These are phyloP conservation scores for Adelognathus sp. DNA, from an alignment of 2,888 invertebrate species.

Conservation along the genomic window DNA sequence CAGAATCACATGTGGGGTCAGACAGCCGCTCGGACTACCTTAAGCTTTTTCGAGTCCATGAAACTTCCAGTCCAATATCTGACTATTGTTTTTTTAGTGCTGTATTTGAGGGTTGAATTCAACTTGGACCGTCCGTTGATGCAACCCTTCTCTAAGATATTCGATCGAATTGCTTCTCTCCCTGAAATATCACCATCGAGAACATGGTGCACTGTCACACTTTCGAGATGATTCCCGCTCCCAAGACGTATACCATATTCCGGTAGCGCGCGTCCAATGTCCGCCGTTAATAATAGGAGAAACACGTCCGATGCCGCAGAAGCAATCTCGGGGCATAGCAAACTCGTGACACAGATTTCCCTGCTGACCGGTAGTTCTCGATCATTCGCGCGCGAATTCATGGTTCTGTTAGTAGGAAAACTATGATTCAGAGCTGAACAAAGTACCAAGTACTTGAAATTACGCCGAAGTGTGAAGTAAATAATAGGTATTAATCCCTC, in stretches of 20 bases:
- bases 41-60: too few relatives aligned
- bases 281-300: constrained; percentile 5
- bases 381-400: not conserved
- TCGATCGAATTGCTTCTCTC: too few relatives aligned
- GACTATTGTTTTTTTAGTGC: too few relatives aligned
- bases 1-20: too few relatives aligned
- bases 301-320: not conserved
- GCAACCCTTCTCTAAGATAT: too few relatives aligned
- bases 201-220: not conserved
- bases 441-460: too few relatives aligned
- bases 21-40: too few relatives aligned
- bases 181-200: not conserved
- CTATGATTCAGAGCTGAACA: not conserved
- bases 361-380: not conserved
- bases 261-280: not conserved
- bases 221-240: not conserved
- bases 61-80: too few relatives aligned
- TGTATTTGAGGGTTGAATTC: too few relatives aligned
- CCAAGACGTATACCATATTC: not conserved
- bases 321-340: not conserved
- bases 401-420: not conserved
- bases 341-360: not conserved
- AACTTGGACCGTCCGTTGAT: too few relatives aligned
- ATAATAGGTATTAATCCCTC: too few relatives aligned
- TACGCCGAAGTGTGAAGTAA: too few relatives aligned